Base-by-base conservation (phyloP, 2,888 invertebrate species). In the Meiosimyza platycephala region DNA sequence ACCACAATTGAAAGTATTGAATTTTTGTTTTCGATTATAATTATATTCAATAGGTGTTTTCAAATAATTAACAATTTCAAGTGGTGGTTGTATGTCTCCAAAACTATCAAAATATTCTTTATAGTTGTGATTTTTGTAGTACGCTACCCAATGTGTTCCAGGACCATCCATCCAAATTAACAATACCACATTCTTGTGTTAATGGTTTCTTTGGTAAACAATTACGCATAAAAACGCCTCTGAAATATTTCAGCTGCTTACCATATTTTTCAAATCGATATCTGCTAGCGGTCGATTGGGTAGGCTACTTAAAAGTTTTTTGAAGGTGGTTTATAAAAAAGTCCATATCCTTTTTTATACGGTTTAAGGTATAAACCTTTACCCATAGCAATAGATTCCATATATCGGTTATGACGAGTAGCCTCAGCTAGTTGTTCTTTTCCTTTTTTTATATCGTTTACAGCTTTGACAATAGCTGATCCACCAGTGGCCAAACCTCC, bases 381-480 rank as follows among this genome's bases (percentile, higher is more conserved):
- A 85, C 40, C 40, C 40, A 40, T 40, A 7, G 40, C 40, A 40
- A 40, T 40, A 9, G 40, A 6, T 40, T 40, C 40, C 40, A 40
- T 40, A 7, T 6, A 7, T 7, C 7, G 6, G 7, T 40, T 40
- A 40, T 40, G 40, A 11, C 82, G 76, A 63, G 78, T 67, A 33
- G 70, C 76, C 78, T 86, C 84, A 28, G 76, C 73, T 48, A 83
- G 81, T 72, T 74, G 81, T 74, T 79, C 80, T 68, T 71, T 77
- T 5, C 83, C 83, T 60, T 66, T 72, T 73, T 81, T 82, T 6
- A 81, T 78, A 60, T 83, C 79, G 74, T 83, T 84, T 3, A 84
- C 79, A n/a, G 84, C 80, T 71, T 83, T 85, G 6, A 81, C 81
- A 47, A n/a, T n/a, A n/a, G n/a, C n/a, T n/a, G n/a, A n/a, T n/a